phyloP scores from a whole-genome alignment of 2,113 vertebrate species.

The Erinaceus europaeus region DNA sequence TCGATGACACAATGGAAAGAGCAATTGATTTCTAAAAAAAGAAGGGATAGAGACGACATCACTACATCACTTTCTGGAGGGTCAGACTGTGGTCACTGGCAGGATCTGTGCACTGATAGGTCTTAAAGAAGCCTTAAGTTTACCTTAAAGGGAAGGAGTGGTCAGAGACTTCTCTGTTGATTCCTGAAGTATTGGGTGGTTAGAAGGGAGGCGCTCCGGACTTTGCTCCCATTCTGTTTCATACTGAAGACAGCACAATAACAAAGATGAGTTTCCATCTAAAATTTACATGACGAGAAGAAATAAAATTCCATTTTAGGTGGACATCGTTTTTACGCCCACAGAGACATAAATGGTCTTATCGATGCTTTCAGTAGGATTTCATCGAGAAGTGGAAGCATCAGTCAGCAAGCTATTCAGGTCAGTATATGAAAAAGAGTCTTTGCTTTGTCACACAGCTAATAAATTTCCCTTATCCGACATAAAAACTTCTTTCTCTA shows the following conservation, averaged over 20 bases:
- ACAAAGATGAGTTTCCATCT: background rate
- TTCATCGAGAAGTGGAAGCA: slow-evolving; percentile 71
- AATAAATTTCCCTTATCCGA: background rate
- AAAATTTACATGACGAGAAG: background rate
- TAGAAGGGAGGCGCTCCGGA: too few species aligned
- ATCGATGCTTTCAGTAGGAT: slow-evolving; percentile 77
- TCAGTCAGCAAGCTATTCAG: slow-evolving; percentile 77
- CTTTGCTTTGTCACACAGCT: background rate
- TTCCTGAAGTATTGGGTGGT: too few species aligned
- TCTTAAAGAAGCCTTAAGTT: too few species aligned
- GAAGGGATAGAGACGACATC: too few species aligned
- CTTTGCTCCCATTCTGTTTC: too few species aligned
- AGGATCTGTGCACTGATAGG: too few species aligned
- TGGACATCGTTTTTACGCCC: slow-evolving; percentile 60
- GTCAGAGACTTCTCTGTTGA: too few species aligned
- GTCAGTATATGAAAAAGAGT: slow-evolving; percentile 59
- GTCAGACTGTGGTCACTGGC: too few species aligned
- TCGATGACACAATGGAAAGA: too few species aligned
- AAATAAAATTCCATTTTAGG: slow-evolving; percentile 68
- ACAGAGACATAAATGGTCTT: slow-evolving; percentile 71
- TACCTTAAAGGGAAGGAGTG: too few species aligned
- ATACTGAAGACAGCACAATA: background rate
- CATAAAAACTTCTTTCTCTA: background rate
- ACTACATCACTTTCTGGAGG: too few species aligned
- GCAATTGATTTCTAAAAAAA: too few species aligned